Base-by-base conservation (phyloP, 2,888 invertebrate genomes). In the Schizaphis graminum region DNA sequence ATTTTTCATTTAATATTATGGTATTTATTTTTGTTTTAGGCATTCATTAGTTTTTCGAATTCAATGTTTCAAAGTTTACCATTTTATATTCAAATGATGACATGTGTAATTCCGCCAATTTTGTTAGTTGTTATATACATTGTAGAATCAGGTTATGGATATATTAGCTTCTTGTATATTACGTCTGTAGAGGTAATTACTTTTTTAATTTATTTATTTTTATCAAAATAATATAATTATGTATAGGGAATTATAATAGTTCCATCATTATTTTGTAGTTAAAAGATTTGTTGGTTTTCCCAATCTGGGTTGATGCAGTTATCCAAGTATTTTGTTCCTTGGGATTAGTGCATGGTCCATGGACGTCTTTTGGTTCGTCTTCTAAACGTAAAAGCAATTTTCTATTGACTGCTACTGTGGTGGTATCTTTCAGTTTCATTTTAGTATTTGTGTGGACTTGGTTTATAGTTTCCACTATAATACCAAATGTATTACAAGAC, bases 401-500 rank as follows among this genome's bases (percentile, higher is more conserved):
- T 85, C 84, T 93, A 41, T 49, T 89, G 47, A 93, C 93, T 35
- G 93, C 93, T 35, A 90, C 89, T 26, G 47, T 88, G 47, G 93
- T 93, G 57, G 57, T 93, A 49, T 49, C 85, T 57, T 93, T 85
- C 85, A 85, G 93, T 89, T 93, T 89, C 41, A 61, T 93, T 85
- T 35, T 93, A 49, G 85, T 93, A 61, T 93, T 93, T 90, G 35
- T 85, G 7, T 93, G 93, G 93, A 89, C 93, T 35, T 93, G 89
- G 93, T 89, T 93, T 88, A 85, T 93, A 89, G 49, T 90, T 57
- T 93, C 84, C 28, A 89, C 89, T 26, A 93, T 93, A 57, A 93
- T 93, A 85, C 89, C 93, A 61, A 93, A 89, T 88, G 93, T 93
- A 47, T 56, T 93, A 61, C 89, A 93, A 84, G 89, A 93, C n/a